Base-by-base conservation (phyloP, 2,113 vertebrate species). In the Desmodus rotundus region DNA sequence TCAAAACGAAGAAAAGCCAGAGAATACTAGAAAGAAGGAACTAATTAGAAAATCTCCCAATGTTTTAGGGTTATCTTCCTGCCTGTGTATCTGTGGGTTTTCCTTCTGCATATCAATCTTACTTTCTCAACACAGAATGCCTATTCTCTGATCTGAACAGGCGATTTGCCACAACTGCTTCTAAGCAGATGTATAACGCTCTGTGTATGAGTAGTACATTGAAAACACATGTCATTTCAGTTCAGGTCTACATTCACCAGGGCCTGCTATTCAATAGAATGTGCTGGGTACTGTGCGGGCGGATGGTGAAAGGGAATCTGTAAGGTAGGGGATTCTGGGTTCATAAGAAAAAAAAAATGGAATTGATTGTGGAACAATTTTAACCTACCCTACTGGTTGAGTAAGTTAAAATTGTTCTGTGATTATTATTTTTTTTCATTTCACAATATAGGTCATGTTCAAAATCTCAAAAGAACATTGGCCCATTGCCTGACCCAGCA, bases 181-280 rank as follows among this genome's bases (percentile, higher is more conserved):
- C 43, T 45, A 19, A 68, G n/a, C 72, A 13, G 56, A 41, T 22
- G 43, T 4, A 13, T 4, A 4, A 43, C 0, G 0, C 28, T 78
- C 10, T 12, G 8, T 52, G 22, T 47, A 1, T 33, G 52, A 28
- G 16, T 31, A 50, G 7, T 6, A 58, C n/a, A 19, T 45, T 33
- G 54, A 56, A 81, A 89, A 67, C 11, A 70, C 6, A 3, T 56
- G 20, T 56, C 47, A 8, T 28, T 76, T 73, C 14, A 3, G 20
- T n/a, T 63, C 10, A 72, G 65, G 36, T 63, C 81, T 8, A 1
- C 47, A 5, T 19, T 77, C 61, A 13, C 1, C 3, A 1, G 7
- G 54, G 72, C 41, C 16, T 45, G 14, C 47, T 20, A 20, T 63
- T 63, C 61, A 2, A 20, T 31, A 12, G 45, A 31, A 52, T 0